A percentile compares a stretch with the other conserved stretches of the same genome.
These are phyloP conservation scores for Trematomus bernacchii DNA, from an alignment of 2,797 vertebrate species.

Conservation along the genomic window DNA sequence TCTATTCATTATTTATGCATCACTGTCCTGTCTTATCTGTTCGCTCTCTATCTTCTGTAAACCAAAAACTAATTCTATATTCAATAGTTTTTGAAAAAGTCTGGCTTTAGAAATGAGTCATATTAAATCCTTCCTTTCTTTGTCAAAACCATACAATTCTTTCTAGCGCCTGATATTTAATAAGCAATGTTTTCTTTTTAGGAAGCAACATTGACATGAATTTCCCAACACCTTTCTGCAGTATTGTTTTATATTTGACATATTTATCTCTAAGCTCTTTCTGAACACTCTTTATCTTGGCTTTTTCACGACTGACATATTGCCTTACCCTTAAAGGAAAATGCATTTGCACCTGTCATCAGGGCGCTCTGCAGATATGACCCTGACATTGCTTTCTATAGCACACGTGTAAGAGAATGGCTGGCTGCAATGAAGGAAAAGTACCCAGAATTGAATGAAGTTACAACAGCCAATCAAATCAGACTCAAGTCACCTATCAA, in stretches of 20 bases:
- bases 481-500: too few species aligned
- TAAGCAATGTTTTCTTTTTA: neutral
- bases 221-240: neutral
- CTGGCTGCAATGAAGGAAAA: too few species aligned
- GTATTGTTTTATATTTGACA: neutral
- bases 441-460: too few species aligned
- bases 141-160: neutral
- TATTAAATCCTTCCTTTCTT: neutral
- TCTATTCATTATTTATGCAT: neutral
- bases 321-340: neutral
- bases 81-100: neutral
- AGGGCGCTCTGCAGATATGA: neutral
- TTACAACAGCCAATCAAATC: too few species aligned
- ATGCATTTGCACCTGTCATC: neutral
- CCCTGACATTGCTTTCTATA: neutral
- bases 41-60: conserved; percentile 3
- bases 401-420: too few species aligned
- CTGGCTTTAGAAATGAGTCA: neutral
- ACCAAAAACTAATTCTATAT: neutral
- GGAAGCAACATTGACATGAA: neutral
- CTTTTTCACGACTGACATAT: neutral
- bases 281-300: neutral
- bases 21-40: neutral
- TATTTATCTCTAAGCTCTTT: conserved; percentile 1
- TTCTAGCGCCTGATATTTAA: neutral